These are phyloP conservation scores for Dolichomitus sp. DNA, from an alignment of 2,888 invertebrate genomes.

Conservation along the genomic window DNA sequence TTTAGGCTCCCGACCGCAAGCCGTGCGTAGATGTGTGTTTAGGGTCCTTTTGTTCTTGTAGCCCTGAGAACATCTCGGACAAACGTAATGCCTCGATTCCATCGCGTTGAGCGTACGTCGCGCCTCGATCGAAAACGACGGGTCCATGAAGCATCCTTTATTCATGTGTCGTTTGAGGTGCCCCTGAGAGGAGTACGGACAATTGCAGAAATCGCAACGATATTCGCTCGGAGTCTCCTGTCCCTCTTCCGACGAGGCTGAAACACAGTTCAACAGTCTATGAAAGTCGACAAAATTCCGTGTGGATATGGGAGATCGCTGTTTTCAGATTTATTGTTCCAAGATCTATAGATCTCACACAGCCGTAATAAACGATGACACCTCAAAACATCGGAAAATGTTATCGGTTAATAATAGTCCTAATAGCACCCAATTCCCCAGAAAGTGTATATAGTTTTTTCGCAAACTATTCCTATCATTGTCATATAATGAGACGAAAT, in stretches of 20 bases:
- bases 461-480: neutral
- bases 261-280: slow-evolving; percentile 44
- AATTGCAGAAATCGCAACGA: slow-evolving; percentile 48
- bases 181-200: slow-evolving; percentile 33
- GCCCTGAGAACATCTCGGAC: slow-evolving; percentile 74
- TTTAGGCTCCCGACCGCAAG: slow-evolving; percentile 79
- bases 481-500: too few species aligned
- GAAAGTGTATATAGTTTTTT: neutral
- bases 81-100: slow-evolving; percentile 58
- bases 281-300: slow-evolving; percentile 16
- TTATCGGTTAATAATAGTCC: slow-evolving; percentile 32
- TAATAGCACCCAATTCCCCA: slow-evolving; percentile 12
- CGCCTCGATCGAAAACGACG: slow-evolving; percentile 40
- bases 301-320: neutral
- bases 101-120: slow-evolving; percentile 39
- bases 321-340: neutral
- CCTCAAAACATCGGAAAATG: neutral
- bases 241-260: slow-evolving; percentile 25
- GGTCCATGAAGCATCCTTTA: slow-evolving; percentile 40
- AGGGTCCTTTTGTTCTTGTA: slow-evolving; percentile 75
- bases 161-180: slow-evolving; percentile 38
- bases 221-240: slow-evolving; percentile 9
- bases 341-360: neutral
- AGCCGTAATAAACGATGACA: neutral
- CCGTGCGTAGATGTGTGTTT: slow-evolving; percentile 73